Conservation (phyloP, 1,140 invertebrate genomes). For the Neodiprion fabricii region DNA sequence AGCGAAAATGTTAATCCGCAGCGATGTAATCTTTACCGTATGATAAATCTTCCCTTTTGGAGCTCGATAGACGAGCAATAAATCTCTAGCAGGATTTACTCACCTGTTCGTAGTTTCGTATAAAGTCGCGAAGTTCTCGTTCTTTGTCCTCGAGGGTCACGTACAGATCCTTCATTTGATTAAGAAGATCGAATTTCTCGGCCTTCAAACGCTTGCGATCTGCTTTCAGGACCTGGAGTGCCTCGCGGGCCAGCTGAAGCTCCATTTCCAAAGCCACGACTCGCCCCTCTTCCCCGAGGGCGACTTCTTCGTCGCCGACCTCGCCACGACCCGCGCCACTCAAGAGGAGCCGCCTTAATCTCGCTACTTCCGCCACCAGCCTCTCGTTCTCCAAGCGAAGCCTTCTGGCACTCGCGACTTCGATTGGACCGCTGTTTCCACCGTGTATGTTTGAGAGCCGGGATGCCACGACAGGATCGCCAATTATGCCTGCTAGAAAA, state of each 20-base stretch:
- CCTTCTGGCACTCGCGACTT: slow-evolving; percentile 60
- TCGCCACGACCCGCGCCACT: slow-evolving; percentile 67
- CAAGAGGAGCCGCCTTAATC: slow-evolving; percentile 66
- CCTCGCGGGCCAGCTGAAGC: slow-evolving; percentile 66
- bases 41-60: no score
- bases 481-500: slow-evolving; percentile 37
- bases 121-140: slow-evolving; percentile 90
- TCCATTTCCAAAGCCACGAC: slow-evolving; percentile 66
- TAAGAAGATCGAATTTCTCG: slow-evolving; percentile 92
- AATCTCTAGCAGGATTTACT: slow-evolving; percentile 27
- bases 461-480: slow-evolving; percentile 52
- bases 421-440: slow-evolving; percentile 39
- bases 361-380: slow-evolving; percentile 70
- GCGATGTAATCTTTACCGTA: no score
- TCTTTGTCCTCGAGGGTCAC: slow-evolving; percentile 94
- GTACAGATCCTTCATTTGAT: slow-evolving; percentile 95
- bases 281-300: slow-evolving; percentile 63
- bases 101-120: slow-evolving; percentile 92
- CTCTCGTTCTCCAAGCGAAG: slow-evolving; percentile 72
- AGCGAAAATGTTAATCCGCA: no score
- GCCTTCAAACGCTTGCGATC: slow-evolving; percentile 90
- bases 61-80: no score
- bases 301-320: slow-evolving; percentile 60
- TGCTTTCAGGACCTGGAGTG: slow-evolving; percentile 77
- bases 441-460: slow-evolving; percentile 55